Evolutionary conservation across 2,113 vertebrate species (phyloP).

Genomic region (Grammomys dolichurus): DNA sequence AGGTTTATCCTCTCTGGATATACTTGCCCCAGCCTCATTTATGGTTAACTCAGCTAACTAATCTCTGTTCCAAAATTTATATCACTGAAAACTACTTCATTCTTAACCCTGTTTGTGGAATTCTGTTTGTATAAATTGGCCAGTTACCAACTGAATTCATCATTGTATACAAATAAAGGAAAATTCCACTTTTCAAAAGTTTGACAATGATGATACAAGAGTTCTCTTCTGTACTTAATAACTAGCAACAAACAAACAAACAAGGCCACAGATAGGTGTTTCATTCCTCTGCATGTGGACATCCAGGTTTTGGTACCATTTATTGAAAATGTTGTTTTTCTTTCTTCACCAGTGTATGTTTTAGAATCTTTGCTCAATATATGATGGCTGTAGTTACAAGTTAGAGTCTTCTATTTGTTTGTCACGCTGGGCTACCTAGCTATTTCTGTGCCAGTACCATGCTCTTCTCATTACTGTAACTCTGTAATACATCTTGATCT

Average conservation of each 20-base stretch:
- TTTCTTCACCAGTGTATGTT: background rate
- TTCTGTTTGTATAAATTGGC: slow-evolving; percentile 13
- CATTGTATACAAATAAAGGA: background rate
- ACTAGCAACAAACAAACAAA: background rate
- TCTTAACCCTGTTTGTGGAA: background rate
- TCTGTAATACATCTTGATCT: background rate
- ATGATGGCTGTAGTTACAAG: background rate
- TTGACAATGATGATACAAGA: background rate
- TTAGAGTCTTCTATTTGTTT: background rate
- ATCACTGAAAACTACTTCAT: background rate
- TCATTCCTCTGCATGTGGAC: background rate
- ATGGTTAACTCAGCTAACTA: background rate
- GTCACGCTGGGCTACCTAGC: background rate
- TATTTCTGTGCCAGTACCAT: background rate
- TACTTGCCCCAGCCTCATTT: slow-evolving; percentile 2
- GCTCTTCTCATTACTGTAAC: background rate
- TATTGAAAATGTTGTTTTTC: background rate
- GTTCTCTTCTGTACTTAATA: slow-evolving; percentile 6
- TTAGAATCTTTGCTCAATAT: background rate
- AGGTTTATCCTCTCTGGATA: background rate
- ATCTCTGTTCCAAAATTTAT: slow-evolving; percentile 12
- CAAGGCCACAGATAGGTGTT: background rate
- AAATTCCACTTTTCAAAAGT: background rate
- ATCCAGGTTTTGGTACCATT: background rate
- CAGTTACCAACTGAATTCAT: background rate